A percentile compares a stretch with the other conserved stretches of the same genome.
phyloP scores from a whole-genome alignment of 2,888 invertebrate genomes.

The Cryptus viduatorius region DNA sequence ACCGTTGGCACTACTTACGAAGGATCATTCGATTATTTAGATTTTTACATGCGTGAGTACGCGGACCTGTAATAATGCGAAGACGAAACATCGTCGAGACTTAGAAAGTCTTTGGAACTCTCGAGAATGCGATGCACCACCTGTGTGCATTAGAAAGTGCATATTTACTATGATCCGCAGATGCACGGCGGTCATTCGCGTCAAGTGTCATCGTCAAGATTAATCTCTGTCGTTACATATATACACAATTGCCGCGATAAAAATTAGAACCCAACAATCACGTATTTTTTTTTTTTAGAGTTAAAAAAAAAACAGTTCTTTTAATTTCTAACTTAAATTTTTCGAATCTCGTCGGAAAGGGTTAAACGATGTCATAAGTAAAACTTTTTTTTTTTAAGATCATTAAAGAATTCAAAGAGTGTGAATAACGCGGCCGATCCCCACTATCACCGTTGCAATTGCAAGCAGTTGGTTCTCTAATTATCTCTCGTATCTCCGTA shows the following conservation, averaged over 20 bases:
- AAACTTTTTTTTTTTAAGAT: background rate
- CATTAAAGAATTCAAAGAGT: background rate
- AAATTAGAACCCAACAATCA: background rate
- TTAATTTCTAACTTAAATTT: background rate
- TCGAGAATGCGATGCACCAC: conserved; percentile 29
- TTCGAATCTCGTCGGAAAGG: background rate
- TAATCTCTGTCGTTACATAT: background rate
- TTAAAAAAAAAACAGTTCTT: too few species aligned
- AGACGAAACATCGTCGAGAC: conserved; percentile 22
- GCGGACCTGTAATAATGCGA: conserved; percentile 16
- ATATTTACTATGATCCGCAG: conserved; percentile 29
- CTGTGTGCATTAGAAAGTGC: conserved; percentile 57
- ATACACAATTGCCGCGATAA: background rate
- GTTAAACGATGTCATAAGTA: background rate
- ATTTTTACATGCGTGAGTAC: background rate
- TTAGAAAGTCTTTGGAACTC: conserved; percentile 52
- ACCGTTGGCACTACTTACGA: background rate
- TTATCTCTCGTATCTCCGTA: background rate
- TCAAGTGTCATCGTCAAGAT: conserved; percentile 47
- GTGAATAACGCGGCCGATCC: background rate
- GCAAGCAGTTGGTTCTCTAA: background rate
- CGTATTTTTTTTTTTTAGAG: too few species aligned
- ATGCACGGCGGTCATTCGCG: conserved; percentile 26
- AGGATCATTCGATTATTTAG: background rate
- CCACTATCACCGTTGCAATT: background rate